Evolutionary conservation across 2,888 invertebrate species (phyloP), one percentile per base, ranked within the genome.

Genomic region (Acanthoscelides obtectus): DNA sequence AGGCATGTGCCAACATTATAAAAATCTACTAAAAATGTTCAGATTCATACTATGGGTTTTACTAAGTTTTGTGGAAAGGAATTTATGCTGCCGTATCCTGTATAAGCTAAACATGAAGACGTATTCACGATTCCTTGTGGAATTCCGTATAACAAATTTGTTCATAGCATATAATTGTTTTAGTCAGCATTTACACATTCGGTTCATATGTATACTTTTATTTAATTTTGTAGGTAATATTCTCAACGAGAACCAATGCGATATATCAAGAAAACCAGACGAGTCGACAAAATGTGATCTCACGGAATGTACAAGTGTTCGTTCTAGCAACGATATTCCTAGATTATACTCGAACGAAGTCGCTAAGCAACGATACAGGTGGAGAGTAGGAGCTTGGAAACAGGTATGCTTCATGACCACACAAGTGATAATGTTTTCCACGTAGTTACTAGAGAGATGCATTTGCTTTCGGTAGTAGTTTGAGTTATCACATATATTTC

Each of bases 371-470:
- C 72, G 79, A 65, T 84, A 81, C 72, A 79, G 77, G 71, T 85
- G 85, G 85, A 82, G 81, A 74, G 75, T 83, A 17, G 86, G 87
- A 0, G 79, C 79, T 69, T 88, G 88, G 88, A 84, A 84, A 73
- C 81, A 83, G 74, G 88, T 87, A 82, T 84, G 85, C 12, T 45
- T 45, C 17, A 45, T 12, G 6, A 6, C 17, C 45, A 45, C 45
- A 6, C 6, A 17, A 45, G 1, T 45, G 6, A 45, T 12, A 45
- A 45, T 12, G 5, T 12, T 45, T 6, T 1, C 45, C 45, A 45
- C 17, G 5, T 45, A 12, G 45, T 45, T 45, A 45, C 45, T 4
- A 45, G 12, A 4, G 12, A 45, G 25, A 25, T 3, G 3, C 25
- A 45, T 45, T 45, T 45, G 5, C 45, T 45, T 45, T 45, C 17